Conservation (phyloP, 2,888 invertebrate species). For the Eupithecia insigniata region DNA sequence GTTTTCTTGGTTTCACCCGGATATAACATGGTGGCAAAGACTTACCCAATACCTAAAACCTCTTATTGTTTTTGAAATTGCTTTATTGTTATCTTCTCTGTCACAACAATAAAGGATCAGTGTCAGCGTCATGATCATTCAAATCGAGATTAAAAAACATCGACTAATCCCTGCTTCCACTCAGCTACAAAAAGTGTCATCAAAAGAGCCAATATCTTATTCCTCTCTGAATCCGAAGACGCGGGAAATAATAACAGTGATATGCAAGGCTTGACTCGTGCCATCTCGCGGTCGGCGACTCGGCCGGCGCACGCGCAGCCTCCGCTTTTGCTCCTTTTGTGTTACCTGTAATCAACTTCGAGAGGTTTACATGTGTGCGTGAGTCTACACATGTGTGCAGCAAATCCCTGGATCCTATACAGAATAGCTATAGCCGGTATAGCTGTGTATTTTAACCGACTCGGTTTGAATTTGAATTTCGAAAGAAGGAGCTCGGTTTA, state of each 20-base stretch:
- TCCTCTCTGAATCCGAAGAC: slow-evolving; percentile 24
- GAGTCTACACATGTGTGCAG: slow-evolving; percentile 59
- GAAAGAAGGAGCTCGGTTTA: slow-evolving; percentile 37
- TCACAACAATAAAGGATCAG: background rate
- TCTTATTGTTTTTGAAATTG: background rate
- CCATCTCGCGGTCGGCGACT: slow-evolving; percentile 75
- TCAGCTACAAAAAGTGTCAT: slow-evolving; percentile 22
- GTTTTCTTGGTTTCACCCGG: background rate
- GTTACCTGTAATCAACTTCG: slow-evolving; percentile 62
- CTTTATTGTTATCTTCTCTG: background rate
- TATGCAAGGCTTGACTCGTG: slow-evolving; percentile 73
- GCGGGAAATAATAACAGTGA: slow-evolving; percentile 38
- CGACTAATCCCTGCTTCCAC: slow-evolving; percentile 2
- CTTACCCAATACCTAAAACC: background rate
- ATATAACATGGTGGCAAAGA: background rate
- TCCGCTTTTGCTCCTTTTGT: slow-evolving; percentile 80
- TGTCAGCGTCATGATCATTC: background rate
- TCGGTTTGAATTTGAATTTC: slow-evolving; percentile 50
- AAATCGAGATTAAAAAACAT: slow-evolving; percentile 3
- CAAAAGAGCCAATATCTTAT: slow-evolving; percentile 18
- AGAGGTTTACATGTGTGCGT: slow-evolving; percentile 60
- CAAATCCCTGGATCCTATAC: slow-evolving; percentile 45
- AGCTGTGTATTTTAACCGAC: slow-evolving; percentile 44
- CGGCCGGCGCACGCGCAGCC: slow-evolving; percentile 76
- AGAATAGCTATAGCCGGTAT: slow-evolving; percentile 46